These are phyloP conservation scores for Cyphomyrus plagiostoma DNA, from an alignment of 2,113 vertebrate genomes.

Conservation along the genomic window DNA sequence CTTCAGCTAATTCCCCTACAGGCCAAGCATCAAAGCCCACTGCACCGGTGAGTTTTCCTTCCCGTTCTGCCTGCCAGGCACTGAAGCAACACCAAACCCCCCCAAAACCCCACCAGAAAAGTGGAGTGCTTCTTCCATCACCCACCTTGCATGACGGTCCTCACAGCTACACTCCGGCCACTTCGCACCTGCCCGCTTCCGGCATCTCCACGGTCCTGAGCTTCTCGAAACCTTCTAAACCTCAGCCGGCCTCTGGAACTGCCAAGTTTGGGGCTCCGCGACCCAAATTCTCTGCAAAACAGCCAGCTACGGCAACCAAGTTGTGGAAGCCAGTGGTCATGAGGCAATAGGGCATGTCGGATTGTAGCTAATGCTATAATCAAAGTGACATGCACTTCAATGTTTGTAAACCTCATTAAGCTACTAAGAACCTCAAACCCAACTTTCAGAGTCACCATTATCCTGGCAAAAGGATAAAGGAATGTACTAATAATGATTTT, in stretches of 20 bases:
- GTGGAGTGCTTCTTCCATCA: conserved; percentile 47
- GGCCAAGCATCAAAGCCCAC: conserved; percentile 55
- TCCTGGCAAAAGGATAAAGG: background rate
- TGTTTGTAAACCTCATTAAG: background rate
- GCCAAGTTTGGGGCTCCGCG: conserved; percentile 75
- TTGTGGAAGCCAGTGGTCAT: conserved; percentile 82
- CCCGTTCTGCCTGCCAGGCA: conserved; percentile 38
- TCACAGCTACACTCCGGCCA: conserved; percentile 46
- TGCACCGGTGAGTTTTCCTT: conserved; percentile 57
- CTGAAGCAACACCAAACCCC: conserved; percentile 41
- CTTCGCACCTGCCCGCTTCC: conserved; percentile 16
- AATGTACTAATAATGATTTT: background rate
- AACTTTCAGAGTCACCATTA: background rate
- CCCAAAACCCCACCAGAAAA: conserved; percentile 44
- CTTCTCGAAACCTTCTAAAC: conserved; percentile 69
- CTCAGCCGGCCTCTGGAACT: conserved; percentile 50
- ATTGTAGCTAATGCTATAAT: conserved; percentile 47
- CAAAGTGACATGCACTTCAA: conserved; percentile 10
- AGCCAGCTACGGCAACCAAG: conserved; percentile 69
- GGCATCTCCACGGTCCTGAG: conserved; percentile 47
- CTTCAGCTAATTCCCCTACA: conserved; percentile 34
- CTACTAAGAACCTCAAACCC: background rate
- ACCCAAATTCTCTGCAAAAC: conserved; percentile 94
- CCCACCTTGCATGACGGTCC: conserved; percentile 43
- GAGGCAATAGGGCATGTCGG: conserved; percentile 59